Base-by-base conservation (phyloP, 1,140 invertebrate species). In the Ceratina japonica region DNA sequence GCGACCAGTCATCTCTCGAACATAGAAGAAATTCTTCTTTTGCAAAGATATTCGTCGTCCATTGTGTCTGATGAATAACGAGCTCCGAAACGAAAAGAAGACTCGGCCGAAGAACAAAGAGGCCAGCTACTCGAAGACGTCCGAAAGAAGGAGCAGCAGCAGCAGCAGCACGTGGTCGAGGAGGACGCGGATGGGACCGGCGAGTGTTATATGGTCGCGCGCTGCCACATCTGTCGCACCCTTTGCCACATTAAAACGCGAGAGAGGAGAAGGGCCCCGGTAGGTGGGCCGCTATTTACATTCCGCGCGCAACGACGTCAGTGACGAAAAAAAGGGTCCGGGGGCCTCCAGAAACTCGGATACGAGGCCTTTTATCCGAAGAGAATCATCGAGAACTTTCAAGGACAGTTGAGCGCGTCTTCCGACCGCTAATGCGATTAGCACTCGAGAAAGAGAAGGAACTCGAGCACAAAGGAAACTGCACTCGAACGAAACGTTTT, bases 211-310 rank as follows among this genome's bases (percentile, higher is more conserved):
- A 37, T 37, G 37, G 3, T 13, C 37, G 44, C 24, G 22, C 64
- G 65, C 37, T 63, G 73, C 0, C 51, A 66, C 62, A 66, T 80
- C 72, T 31, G 69, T 20, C 15, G 66, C 37, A 58, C 24, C 81
- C 81, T 81, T 77, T 83, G 54, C 49, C 64, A 18, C 49, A 59
- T 52, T 68, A 59, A 72, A 68, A 75, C 56, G 13, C 37, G 16
- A 79, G 44, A 66, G 51, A 37, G 2, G 3, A 12, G 8, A 2
- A 65, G 64, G 51, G 61, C 59, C 59, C 52, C n/a, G 83, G 22
- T 84, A 81, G 83, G 74, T 81, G 83, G 74, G 24, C 71, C 69
- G 49, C 76, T 85, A 85, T 85, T 85, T 85, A 76, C 79, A 85
- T 81, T 79, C 51, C 62, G 44, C n/a, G 58, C 63, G 59, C 52